Evolutionary conservation across 2,797 vertebrate genomes (phyloP), one percentile per base, ranked within the genome.

Genomic region (Picus viridis): DNA sequence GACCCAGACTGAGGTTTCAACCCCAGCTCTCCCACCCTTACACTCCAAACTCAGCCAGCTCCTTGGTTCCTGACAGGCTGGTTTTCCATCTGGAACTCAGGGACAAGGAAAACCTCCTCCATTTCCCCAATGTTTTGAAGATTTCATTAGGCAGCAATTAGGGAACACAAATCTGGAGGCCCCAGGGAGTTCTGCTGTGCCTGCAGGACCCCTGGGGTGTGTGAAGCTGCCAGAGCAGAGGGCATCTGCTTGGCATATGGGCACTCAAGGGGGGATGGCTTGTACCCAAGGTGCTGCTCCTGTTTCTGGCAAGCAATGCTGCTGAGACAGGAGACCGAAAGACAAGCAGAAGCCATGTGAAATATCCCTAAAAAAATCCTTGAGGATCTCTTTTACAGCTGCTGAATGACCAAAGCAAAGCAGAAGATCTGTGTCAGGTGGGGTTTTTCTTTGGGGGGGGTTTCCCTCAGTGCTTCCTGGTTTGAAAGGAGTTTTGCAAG

Each of bases 311-410:
- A 73, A 63, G 26, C 47, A 11, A 12, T 6, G 23, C 68, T n/a
- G 39, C 9, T 7, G 32, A 58, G 47, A 45, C 15, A 51, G 8
- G 59, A 63, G 10, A n/a, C 27, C 41, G 62, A 68, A 12, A 67
- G 41, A 59, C 39, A 83, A 61, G 34, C 1, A 12, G 63, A 70
- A 81, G 34, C 39, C 51, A 70, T 0, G 0, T n/a, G 57, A 41
- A 79, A 73, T 7, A 27, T 4, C 2, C 10, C 2, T 18, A 29
- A 18, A 26, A 34, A 34, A 24, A 30, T 1, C 10, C 11, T 2
- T 1, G 7, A 64, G 36, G 14, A 34, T 57, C 16, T 39, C 32
- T 30, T 69, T 16, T 5, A 32, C 41, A 65, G 41, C 59, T 68
- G 13, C n/a, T 5, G 18, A 5, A 61, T 6, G 39, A 83, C 8